Evolutionary conservation across 2,888 invertebrate genomes (phyloP).

Genomic region (Rhorus exstirpatorius): DNA sequence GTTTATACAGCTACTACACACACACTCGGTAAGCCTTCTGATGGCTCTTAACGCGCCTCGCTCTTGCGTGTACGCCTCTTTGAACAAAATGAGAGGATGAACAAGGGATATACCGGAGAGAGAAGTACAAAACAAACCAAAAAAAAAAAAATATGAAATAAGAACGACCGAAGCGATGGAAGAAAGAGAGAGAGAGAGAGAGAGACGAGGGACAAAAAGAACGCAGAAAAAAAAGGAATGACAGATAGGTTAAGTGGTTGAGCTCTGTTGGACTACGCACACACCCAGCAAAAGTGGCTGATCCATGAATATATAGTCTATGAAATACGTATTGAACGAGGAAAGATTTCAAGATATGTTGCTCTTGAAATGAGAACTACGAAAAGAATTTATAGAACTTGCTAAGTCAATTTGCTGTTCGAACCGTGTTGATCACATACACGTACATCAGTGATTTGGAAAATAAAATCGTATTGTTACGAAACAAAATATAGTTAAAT

Average conservation of each 20-base stretch:
- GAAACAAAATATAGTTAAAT: too few relatives aligned
- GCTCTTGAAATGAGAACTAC: conserved; percentile 5
- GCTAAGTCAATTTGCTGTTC: conserved; percentile 5
- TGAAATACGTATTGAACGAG: conserved; percentile 1
- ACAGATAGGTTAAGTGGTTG: conserved; percentile 39
- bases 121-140: conserved; percentile 1
- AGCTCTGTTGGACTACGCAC: conserved; percentile 13
- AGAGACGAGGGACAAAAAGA: conserved; percentile 7
- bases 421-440: not conserved
- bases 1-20: conserved; percentile 55
- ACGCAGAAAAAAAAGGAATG: conserved; percentile 33
- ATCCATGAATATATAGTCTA: conserved; percentile 27
- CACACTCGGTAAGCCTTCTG: conserved; percentile 43
- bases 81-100: conserved; percentile 40
- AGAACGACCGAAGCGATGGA: conserved; percentile 17
- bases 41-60: conserved; percentile 67
- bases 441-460: too few relatives aligned
- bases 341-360: conserved; percentile 1
- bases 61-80: conserved; percentile 47
- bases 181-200: not conserved
- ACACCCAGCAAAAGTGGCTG: conserved; percentile 35
- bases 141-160: conserved; percentile 22
- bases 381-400: not conserved
- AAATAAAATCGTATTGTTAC: too few relatives aligned
- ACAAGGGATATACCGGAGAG: not conserved